phyloP scores from a whole-genome alignment of 2,888 invertebrate species.

The Furcula furcula region DNA sequence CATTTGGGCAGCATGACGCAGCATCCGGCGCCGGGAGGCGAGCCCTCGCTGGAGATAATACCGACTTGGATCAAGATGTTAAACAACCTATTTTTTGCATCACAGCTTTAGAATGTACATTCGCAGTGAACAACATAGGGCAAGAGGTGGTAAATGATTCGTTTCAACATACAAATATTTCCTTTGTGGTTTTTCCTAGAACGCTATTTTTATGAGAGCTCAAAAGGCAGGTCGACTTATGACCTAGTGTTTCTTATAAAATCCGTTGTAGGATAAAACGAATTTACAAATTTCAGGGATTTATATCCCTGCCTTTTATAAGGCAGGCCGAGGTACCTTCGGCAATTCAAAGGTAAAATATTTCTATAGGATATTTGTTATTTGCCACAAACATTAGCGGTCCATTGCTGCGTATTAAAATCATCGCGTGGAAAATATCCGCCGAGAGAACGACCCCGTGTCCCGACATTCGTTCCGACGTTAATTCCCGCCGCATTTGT shows the following conservation, averaged over 20 bases:
- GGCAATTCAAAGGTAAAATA: too few relatives aligned
- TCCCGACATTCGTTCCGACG: conserved; percentile 79
- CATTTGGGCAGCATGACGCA: conserved; percentile 55
- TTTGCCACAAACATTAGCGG: conserved; percentile 57
- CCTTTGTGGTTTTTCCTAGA: too few relatives aligned
- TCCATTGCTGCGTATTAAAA: conserved; percentile 72
- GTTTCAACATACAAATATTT: too few relatives aligned
- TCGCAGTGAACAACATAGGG: conserved; percentile 13
- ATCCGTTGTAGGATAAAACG: too few relatives aligned
- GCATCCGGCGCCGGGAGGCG: conserved; percentile 49
- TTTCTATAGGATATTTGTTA: too few relatives aligned
- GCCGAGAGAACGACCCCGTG: conserved; percentile 72
- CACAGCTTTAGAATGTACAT: conserved; percentile 31
- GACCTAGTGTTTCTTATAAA: too few relatives aligned
- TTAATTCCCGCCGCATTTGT: conserved; percentile 82
- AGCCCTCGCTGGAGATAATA: conserved; percentile 38
- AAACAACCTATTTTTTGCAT: conserved; percentile 52
- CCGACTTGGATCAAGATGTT: conserved; percentile 62
- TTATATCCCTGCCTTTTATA: too few relatives aligned
- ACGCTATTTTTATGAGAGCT: too few relatives aligned
- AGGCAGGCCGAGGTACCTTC: too few relatives aligned
- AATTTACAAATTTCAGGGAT: too few relatives aligned
- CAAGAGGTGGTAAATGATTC: conserved; percentile 9
- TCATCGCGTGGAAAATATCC: conserved; percentile 80
- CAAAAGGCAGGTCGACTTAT: too few relatives aligned